These are phyloP conservation scores for Sympetrum striolatum DNA, from an alignment of 2,888 invertebrate genomes.

Conservation along the genomic window DNA sequence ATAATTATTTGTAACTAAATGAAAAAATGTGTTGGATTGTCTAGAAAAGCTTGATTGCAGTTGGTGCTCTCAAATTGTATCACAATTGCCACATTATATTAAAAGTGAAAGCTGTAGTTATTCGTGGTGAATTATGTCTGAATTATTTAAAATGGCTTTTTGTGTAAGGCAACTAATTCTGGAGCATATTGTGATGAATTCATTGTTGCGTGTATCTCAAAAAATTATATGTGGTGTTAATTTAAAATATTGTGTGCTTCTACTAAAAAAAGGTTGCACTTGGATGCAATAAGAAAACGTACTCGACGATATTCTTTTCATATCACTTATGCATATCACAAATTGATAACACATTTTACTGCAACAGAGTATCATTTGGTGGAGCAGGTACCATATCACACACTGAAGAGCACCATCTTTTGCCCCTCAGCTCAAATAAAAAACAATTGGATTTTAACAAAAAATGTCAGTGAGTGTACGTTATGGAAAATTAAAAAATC, in stretches of 20 bases:
- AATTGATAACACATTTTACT: conserved; percentile 28
- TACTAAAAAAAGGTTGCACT: conserved; percentile 13
- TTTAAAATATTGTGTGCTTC: conserved; percentile 33
- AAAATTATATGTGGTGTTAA: conserved; percentile 15
- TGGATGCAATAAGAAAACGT: conserved; percentile 16
- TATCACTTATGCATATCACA: conserved; percentile 41
- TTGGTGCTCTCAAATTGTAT: conserved; percentile 25
- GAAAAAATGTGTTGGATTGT: conserved; percentile 9
- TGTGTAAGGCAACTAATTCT: conserved; percentile 39
- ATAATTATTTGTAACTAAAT: conserved; percentile 6
- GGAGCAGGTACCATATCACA: background rate
- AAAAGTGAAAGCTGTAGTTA: background rate
- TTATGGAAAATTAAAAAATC: conserved; percentile 61
- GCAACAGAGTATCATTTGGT: conserved; percentile 28
- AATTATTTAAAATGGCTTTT: conserved; percentile 15
- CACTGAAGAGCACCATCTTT: conserved; percentile 28
- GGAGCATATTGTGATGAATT: conserved; percentile 27
- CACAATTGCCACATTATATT: background rate
- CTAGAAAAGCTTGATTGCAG: conserved; percentile 19
- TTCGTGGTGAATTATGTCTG: conserved; percentile 15
- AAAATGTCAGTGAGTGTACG: conserved; percentile 67
- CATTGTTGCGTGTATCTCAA: conserved; percentile 34
- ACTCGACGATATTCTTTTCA: conserved; percentile 29
- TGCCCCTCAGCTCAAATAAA: conserved; percentile 33
- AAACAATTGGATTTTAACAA: conserved; percentile 50